Evolutionary conservation across 2,113 vertebrate genomes (phyloP).

Genomic region (Oreotrochilus melanogaster): DNA sequence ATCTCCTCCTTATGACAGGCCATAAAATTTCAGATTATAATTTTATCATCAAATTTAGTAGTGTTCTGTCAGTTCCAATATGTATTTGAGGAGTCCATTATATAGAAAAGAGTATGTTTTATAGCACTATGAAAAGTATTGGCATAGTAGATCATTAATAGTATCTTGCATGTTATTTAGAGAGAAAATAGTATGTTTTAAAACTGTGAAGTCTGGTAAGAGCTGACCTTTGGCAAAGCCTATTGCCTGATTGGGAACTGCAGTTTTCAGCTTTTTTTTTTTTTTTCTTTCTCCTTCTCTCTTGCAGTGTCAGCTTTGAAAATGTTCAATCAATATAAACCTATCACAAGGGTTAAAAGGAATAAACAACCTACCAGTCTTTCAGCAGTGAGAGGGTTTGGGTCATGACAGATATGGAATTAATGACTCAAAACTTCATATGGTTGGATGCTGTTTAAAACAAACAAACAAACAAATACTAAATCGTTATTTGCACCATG

Average conservation of each 20-base stretch:
- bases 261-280: not conserved
- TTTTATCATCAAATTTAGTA: slow-evolving; percentile 15
- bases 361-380: not conserved
- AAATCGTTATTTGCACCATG: not conserved
- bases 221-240: slow-evolving; percentile 37
- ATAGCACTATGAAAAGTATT: not conserved
- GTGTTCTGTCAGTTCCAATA: not conserved
- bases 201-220: not conserved
- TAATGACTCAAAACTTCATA: not conserved
- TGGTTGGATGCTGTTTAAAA: not conserved
- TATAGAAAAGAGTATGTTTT: not conserved
- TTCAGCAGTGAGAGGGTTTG: not conserved
- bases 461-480: not conserved
- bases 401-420: not conserved
- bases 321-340: slow-evolving; percentile 39
- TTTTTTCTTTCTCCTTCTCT: no score
- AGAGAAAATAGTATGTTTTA: slow-evolving; percentile 33
- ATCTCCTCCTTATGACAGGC: not conserved
- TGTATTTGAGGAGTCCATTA: not conserved
- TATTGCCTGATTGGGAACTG: not conserved
- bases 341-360: slow-evolving; percentile 45
- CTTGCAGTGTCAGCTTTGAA: slow-evolving; percentile 36
- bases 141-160: not conserved
- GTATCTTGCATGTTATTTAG: slow-evolving; percentile 6
- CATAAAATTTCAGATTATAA: slow-evolving; percentile 9